A percentile compares a stretch with the other conserved stretches of the same genome.
Evolutionary conservation across 1,140 invertebrate species (phyloP).

Genomic region (Anadara kagoshimensis): DNA sequence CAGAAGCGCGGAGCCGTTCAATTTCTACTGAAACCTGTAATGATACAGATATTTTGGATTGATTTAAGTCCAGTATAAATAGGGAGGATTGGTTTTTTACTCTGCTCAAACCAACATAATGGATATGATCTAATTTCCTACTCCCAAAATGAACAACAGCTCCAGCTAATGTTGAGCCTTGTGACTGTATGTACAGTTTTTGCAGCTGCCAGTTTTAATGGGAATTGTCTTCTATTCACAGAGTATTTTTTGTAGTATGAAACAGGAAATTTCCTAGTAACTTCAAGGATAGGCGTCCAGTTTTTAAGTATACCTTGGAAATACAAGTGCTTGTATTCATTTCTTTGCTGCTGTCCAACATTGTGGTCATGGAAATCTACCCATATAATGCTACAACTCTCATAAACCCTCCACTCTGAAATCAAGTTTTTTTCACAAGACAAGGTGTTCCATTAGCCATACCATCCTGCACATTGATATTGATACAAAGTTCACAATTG

Average conservation of each 20-base stretch:
- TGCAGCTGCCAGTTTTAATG: constrained; percentile 13
- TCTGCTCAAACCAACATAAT: constrained; percentile 32
- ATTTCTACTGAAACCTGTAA: no score
- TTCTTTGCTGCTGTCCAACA: constrained; percentile 7
- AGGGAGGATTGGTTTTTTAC: background rate
- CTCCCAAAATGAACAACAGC: constrained; percentile 29
- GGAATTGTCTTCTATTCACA: constrained; percentile 24
- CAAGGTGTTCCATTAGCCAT: constrained; percentile 20
- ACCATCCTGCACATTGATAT: constrained; percentile 33
- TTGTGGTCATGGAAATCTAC: constrained; percentile 1
- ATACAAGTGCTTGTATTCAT: background rate
- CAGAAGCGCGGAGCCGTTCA: no score
- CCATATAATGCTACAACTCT: constrained; percentile 13
- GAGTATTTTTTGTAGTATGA: constrained; percentile 7
- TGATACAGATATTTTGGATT: constrained; percentile 9
- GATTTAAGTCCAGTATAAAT: background rate
- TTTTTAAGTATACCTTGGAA: background rate
- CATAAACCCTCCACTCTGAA: constrained; percentile 4
- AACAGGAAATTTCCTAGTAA: constrained; percentile 19
- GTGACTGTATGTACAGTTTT: constrained; percentile 35
- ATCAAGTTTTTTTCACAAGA: background rate
- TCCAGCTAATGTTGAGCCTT: constrained; percentile 25
- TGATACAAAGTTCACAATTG: constrained; percentile 11
- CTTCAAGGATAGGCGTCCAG: constrained; percentile 29
- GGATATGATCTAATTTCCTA: constrained; percentile 23